These are phyloP conservation scores for Synanthedon tipuliformis DNA, from an alignment of 2,888 invertebrate genomes.

Conservation along the genomic window DNA sequence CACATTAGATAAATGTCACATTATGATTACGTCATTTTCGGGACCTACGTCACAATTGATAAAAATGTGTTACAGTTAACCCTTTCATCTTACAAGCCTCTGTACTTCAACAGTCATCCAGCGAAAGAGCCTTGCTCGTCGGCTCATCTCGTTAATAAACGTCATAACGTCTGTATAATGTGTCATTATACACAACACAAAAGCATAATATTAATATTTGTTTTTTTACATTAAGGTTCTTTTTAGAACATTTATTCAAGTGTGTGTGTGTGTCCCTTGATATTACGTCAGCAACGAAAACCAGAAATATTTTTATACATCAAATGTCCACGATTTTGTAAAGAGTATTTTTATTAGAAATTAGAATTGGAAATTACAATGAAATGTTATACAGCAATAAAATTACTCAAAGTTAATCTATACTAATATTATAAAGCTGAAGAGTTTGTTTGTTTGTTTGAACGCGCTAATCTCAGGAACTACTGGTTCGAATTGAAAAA, in stretches of 20 bases:
- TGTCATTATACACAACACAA: slow-evolving; percentile 17
- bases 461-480: too few species aligned
- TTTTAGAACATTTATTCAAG: slow-evolving; percentile 55
- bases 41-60: not conserved
- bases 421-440: too few species aligned
- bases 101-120: slow-evolving; percentile 46
- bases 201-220: slow-evolving; percentile 32
- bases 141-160: slow-evolving; percentile 46
- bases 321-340: too few species aligned
- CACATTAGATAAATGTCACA: too few species aligned
- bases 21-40: too few species aligned
- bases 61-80: slow-evolving; percentile 7
- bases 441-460: too few species aligned
- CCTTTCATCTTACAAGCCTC: slow-evolving; percentile 44
- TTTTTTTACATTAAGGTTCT: slow-evolving; percentile 44
- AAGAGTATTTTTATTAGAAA: too few species aligned
- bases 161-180: slow-evolving; percentile 30
- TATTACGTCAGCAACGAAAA: slow-evolving; percentile 12
- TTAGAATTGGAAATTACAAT: too few species aligned
- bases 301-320: too few species aligned
- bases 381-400: too few species aligned
- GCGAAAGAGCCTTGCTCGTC: slow-evolving; percentile 32
- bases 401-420: too few species aligned
- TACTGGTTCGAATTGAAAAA: too few species aligned
- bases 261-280: slow-evolving; percentile 34